Evolutionary conservation across 2,113 vertebrate species (phyloP), one percentile per base, ranked within the genome.

Genomic region (Halichoeres trimaculatus): DNA sequence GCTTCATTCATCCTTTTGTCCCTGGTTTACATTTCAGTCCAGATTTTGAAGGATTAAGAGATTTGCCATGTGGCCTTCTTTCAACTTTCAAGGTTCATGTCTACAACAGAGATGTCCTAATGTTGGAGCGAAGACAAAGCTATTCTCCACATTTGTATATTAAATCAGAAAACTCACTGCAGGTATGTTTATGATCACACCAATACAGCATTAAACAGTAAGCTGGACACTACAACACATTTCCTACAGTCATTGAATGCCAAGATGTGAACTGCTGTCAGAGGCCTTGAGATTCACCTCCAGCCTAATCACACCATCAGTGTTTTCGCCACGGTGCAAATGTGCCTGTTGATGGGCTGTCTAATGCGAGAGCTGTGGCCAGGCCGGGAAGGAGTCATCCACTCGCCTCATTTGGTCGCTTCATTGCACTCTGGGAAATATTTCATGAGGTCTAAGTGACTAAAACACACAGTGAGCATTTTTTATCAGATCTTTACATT

Each of bases 361-460:
- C 87, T 86, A 81, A 90, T 88, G 90, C 74, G 83, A 88, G 75
- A 88, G 82, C 86, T 69, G 76, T 77, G 85, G 82, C 86, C 79
- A 85, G 76, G 86, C 84, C 82, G 65, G 68, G 65, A 87, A 79
- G 81, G 86, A 89, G 74, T 84, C 91, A 76, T 88, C 86, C 88
- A 87, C 86, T 90, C 50, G 51, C 80, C 78, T 88, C 85, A 86
- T 87, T 87, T 89, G 81, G 89, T 76, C 67, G 83, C 91, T 91
- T 91, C 90, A 80, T 88, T 90, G 90, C 91, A 91, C 90, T 60
- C 89, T 77, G 70, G 89, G 91, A 93, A 94, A 94, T 93, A 90
- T 93, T 93, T 94, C 87, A 93, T 93, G 91, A 93, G 89, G 77
- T 87, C 87, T 93, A 94, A 94, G 92, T 94, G 92, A 91, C 92